A percentile compares a stretch with the other conserved stretches of the same genome.
Conservation (phyloP, 2,797 vertebrate species). For the Streptopelia turtur region DNA sequence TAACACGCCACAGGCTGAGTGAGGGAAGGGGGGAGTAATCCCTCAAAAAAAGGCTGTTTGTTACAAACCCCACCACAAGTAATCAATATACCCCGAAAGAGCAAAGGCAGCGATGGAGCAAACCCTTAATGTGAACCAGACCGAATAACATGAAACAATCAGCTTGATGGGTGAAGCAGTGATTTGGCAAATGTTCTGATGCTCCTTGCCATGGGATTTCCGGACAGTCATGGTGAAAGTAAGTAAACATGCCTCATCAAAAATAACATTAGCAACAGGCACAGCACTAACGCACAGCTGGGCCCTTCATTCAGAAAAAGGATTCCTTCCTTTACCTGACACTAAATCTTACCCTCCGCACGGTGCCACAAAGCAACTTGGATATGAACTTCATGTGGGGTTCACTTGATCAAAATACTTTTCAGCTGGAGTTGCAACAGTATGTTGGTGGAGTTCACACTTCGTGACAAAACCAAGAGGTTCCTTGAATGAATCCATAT, state of each 20-base stretch:
- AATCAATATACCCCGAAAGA: conserved; percentile 52
- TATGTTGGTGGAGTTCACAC: not conserved
- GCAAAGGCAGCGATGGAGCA: conserved; percentile 18
- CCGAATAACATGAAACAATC: not conserved
- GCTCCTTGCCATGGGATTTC: conserved; percentile 57
- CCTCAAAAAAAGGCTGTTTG: conserved; percentile 29
- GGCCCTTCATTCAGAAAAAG: not conserved
- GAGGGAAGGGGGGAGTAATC: not conserved
- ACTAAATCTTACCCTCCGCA: not conserved
- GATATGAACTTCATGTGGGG: not conserved
- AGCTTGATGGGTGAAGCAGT: conserved; percentile 59
- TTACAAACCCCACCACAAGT: conserved; percentile 43
- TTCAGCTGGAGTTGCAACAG: not conserved
- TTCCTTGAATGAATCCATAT: not conserved
- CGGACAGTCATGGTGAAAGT: conserved; percentile 47
- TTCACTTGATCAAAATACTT: not conserved
- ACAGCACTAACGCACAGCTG: not conserved
- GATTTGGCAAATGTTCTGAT: conserved; percentile 49
- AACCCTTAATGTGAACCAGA: conserved; percentile 65
- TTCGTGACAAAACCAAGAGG: not conserved
- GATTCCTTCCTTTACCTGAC: not conserved
- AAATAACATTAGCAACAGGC: conserved; percentile 35
- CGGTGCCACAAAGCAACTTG: not conserved
- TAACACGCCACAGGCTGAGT: not conserved
- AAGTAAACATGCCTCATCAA: conserved; percentile 49